phyloP scores from a whole-genome alignment of 1,140 invertebrate genomes.

The Arctopsyche grandis region DNA sequence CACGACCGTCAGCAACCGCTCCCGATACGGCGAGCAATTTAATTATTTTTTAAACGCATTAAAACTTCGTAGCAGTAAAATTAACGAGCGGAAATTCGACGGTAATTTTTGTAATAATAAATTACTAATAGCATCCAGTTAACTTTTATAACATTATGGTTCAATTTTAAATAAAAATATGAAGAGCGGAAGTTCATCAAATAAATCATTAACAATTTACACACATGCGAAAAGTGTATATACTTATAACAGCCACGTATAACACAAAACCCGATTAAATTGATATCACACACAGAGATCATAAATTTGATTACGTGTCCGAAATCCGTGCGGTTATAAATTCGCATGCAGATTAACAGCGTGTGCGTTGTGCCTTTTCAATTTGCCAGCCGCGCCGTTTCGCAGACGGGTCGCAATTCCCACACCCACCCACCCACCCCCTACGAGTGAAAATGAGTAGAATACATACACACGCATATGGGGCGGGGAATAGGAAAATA shows the following conservation, averaged over 20 bases:
- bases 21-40: too few species aligned
- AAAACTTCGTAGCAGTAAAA: background rate
- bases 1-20: too few species aligned
- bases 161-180: too few species aligned
- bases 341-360: background rate
- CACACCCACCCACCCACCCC: background rate
- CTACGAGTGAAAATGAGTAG: background rate
- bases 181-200: too few species aligned
- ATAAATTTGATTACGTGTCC: conserved; percentile 27
- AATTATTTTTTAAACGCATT: too few species aligned
- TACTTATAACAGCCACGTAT: background rate
- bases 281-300: background rate
- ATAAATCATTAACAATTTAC: too few species aligned
- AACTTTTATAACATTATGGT: background rate
- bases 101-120: background rate
- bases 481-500: conserved; percentile 21
- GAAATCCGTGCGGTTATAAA: conserved; percentile 30
- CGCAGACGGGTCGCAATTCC: background rate
- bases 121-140: background rate
- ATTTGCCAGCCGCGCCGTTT: conserved; percentile 35
- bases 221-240: background rate
- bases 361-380: conserved; percentile 32
- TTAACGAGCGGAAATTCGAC: background rate
- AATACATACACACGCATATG: background rate
- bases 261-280: conserved; percentile 13